Percentiles rank a stretch among this genome's conserved stretches.
Conservation (phyloP, 2,888 invertebrate species). For the Orchesella flavescens region DNA sequence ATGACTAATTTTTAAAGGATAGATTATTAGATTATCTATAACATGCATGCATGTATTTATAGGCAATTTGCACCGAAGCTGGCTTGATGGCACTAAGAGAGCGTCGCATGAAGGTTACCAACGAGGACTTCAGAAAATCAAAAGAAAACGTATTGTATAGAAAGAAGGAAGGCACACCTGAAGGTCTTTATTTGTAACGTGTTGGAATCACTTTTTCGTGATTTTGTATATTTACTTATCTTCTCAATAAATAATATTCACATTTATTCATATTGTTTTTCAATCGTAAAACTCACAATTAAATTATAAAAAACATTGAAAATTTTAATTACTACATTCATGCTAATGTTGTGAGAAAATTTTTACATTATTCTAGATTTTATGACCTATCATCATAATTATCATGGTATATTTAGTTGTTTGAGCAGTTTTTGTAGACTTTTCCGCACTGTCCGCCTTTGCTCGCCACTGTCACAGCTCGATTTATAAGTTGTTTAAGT, state of each 20-base stretch:
- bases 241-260: not conserved
- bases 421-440: not conserved
- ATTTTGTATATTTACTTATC: slow-evolving; percentile 12
- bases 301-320: not conserved
- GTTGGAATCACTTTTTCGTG: not conserved
- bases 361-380: no score
- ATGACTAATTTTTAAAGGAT: not conserved
- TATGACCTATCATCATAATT: not conserved
- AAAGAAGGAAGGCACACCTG: slow-evolving; percentile 99
- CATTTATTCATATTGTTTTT: not conserved
- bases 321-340: not conserved
- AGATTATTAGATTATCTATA: no score
- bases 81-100: slow-evolving; percentile 98
- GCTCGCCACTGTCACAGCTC: not conserved
- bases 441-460: not conserved
- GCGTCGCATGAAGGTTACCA: slow-evolving; percentile 99
- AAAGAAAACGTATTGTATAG: slow-evolving; percentile 99
- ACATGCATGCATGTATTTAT: slow-evolving; percentile 72
- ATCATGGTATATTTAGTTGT: not conserved
- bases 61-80: slow-evolving; percentile 99
- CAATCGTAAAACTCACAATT: not conserved
- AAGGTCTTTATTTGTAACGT: slow-evolving; percentile 94
- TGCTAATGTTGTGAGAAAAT: not conserved
- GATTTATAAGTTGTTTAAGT: not conserved
- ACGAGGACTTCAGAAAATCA: slow-evolving; percentile 99